Evolutionary conservation across 2,797 vertebrate species (phyloP), one percentile per base, ranked within the genome.

Genomic region (Poeciliopsis paucimaculata): DNA sequence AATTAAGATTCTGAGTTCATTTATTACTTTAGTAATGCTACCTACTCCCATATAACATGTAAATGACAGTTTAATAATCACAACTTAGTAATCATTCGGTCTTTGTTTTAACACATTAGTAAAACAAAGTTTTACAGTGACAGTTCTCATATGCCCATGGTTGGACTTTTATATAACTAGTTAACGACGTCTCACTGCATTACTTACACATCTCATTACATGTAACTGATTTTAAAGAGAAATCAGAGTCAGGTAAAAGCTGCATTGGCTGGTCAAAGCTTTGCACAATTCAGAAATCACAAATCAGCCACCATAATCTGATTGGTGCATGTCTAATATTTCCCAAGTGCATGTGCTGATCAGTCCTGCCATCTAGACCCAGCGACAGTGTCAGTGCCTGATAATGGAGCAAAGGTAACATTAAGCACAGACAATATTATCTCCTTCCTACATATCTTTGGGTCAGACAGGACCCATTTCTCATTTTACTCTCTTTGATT

Each of bases 401-500:
- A 72, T 60, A 77, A 73, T 64, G 78, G 81, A 82, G 81, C 76
- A 78, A 76, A 60, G 74, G 82, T 80, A 86, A 78, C 83, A 77
- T 80, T 88, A 89, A 87, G 79, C 81, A 85, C 75, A 87, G 91
- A 91, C 90, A 90, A 88, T 90, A 92, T 88, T 88, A 93, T 93
- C 93, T 89, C 89, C 84, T 91, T 86, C 82, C 88, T 79, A 82
- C 86, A 85, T 85, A 85, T 90, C 88, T 91, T 46, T 77, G 78
- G 87, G 90, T 93, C 88, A 93, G 90, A 89, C 89, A 88, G 84
- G 77, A 87, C 73, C 86, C 85, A 87, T 91, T 90, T 90, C 84
- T 91, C 89, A 93, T 93, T 93, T 92, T 90, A 89, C 91, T 92
- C 87, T 92, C 86, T 93, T 93, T 92, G 91, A 93, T 94, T 94